Evolutionary conservation across 2,888 invertebrate species (phyloP).

Genomic region (Celastrina argiolus): DNA sequence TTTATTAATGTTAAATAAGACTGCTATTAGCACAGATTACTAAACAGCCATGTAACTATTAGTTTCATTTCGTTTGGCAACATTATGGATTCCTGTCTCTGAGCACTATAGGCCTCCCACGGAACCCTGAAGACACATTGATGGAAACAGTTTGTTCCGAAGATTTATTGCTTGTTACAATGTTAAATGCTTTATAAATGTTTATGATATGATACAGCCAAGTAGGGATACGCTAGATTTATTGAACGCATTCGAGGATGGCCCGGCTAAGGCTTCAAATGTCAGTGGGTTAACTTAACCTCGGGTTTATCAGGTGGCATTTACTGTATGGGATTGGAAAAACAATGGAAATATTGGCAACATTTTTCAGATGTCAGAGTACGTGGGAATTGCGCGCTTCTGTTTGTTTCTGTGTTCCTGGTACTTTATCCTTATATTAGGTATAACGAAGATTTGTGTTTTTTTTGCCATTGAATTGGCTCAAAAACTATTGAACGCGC

Average conservation of each 20-base stretch:
- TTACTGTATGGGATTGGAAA: slow-evolving; percentile 19
- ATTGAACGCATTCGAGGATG: slow-evolving; percentile 33
- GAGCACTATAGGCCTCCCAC: too few species aligned
- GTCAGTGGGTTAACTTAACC: slow-evolving; percentile 53
- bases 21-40: too few species aligned
- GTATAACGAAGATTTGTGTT: too few species aligned
- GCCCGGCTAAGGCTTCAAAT: slow-evolving; percentile 49
- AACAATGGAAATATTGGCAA: slow-evolving; percentile 9
- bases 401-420: background rate
- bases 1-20: too few species aligned
- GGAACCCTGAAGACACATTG: background rate
- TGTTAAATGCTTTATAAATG: slow-evolving; percentile 21
- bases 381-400: background rate
- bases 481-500: too few species aligned
- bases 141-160: slow-evolving; percentile 12
- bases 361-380: background rate
- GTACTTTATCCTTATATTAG: background rate
- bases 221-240: slow-evolving; percentile 34
- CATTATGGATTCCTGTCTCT: background rate
- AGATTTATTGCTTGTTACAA: slow-evolving; percentile 14
- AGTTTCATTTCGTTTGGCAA: background rate
- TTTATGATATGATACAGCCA: slow-evolving; percentile 16
- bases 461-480: too few species aligned
- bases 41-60: too few species aligned
- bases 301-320: slow-evolving; percentile 32